Evolutionary conservation across 1,140 invertebrate genomes (phyloP).

Genomic region (Brevipalpus yothersi): DNA sequence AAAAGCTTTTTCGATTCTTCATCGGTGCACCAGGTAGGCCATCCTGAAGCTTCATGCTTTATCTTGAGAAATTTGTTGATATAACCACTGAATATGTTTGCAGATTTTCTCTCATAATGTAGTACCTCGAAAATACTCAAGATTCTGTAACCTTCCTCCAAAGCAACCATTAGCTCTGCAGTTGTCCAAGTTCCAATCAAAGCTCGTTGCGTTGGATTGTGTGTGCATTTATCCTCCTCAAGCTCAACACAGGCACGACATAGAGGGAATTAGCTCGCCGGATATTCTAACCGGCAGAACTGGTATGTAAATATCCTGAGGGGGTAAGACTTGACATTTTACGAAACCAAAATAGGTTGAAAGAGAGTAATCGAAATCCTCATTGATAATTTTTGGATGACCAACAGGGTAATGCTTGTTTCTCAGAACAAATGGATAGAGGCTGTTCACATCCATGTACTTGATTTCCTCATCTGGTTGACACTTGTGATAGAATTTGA

Average conservation of each 20-base stretch:
- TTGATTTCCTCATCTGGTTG: background rate
- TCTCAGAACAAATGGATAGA: background rate
- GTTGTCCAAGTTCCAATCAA: background rate
- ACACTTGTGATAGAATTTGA: background rate
- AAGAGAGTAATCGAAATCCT: background rate
- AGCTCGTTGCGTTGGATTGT: background rate
- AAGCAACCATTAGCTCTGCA: background rate
- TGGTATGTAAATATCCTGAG: slow-evolving; percentile 7
- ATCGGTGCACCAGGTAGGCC: background rate
- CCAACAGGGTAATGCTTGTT: background rate
- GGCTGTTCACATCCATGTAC: background rate
- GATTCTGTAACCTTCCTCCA: background rate
- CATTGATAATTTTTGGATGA: background rate
- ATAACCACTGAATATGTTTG: background rate
- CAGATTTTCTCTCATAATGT: background rate
- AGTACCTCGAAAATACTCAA: background rate
- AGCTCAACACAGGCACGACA: slow-evolving; percentile 11
- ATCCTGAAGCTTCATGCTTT: background rate
- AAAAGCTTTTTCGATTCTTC: background rate
- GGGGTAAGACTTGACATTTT: slow-evolving; percentile 13
- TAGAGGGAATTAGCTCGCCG: slow-evolving; percentile 12
- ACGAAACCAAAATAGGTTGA: slow-evolving; percentile 13
- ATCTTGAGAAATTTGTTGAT: background rate
- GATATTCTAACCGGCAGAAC: slow-evolving; percentile 8
- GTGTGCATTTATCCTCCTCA: background rate